These are phyloP conservation scores for Drosophila seguyi DNA, from an alignment of 1,140 invertebrate genomes.

Conservation along the genomic window DNA sequence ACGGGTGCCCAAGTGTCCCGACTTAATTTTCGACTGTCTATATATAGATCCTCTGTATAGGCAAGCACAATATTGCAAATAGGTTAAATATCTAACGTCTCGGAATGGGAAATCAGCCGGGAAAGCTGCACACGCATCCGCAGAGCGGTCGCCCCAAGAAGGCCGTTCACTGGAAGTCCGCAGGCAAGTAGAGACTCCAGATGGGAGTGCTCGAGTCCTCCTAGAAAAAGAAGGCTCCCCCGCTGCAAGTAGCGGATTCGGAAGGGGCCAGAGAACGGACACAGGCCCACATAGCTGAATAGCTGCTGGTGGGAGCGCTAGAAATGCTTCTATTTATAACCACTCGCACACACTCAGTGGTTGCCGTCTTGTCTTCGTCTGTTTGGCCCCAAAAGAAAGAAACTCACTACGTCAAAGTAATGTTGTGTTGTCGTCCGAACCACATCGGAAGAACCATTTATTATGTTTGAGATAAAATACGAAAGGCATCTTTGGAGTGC, in stretches of 20 bases:
- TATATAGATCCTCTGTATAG: constrained; percentile 81
- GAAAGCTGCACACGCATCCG: constrained; percentile 74
- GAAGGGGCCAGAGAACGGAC: constrained; percentile 10
- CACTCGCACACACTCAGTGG: constrained; percentile 78
- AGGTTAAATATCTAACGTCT: constrained; percentile 71
- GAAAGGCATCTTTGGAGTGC: constrained; percentile 1
- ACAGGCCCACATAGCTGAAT: constrained; percentile 53
- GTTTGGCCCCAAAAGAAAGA: constrained; percentile 68
- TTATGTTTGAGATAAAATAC: constrained; percentile 14
- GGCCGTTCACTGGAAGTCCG: constrained; percentile 90
- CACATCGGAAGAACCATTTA: constrained; percentile 27
- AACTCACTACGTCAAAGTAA: constrained; percentile 66
- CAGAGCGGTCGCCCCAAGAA: constrained; percentile 87
- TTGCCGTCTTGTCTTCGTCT: constrained; percentile 65
- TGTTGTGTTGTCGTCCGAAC: constrained; percentile 51
- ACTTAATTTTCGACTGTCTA: constrained; percentile 68
- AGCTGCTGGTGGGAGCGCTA: constrained; percentile 70
- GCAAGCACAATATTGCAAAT: constrained; percentile 72
- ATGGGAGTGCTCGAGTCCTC: background rate
- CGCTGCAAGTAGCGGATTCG: background rate
- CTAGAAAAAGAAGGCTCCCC: background rate
- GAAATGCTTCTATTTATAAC: constrained; percentile 81
- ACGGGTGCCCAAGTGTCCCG: constrained; percentile 53
- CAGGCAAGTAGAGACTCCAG: constrained; percentile 86
- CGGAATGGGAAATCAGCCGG: constrained; percentile 84